Evolutionary conservation across 2,797 vertebrate species (phyloP), one percentile per base, ranked within the genome.

Genomic region (Diglossa cyanea): DNA sequence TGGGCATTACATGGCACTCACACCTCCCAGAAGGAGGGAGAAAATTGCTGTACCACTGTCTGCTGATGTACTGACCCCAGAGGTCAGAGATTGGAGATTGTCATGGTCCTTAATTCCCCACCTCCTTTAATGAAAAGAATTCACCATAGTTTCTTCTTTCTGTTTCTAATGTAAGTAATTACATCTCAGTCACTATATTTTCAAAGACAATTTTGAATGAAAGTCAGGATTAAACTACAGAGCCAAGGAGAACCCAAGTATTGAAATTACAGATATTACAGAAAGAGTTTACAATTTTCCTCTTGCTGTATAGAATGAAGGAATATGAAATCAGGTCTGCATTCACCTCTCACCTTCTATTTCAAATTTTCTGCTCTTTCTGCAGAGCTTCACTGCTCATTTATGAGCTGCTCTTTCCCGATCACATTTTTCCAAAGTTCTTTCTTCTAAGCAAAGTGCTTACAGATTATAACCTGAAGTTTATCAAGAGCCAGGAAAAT

Each of bases 401-500:
- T 65, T 60, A 72, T 50, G 58, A 76, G 48, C 55, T 0, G 1
- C 39, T 87, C 21, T 68, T 77, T 83, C 72, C 90, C 33, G 82
- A 75, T 90, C 61, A n/a, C 53, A 30, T 82, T 92, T 94, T 93
- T 24, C 75, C 57, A 30, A 14, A 71, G 53, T 83, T 86, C 81
- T 77, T 91, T 94, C 68, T 93, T 93, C 78, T 44, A 30, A 58
- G 61, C 61, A 72, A 62, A 88, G 72, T 0, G 0, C 80, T 86
- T 68, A 37, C 30, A 65, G 90, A 54, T 91, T 89, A 55, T 83
- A 61, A 77, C 10, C 39, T 50, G 35, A 23, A 44, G 39, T n/a
- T 94, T 91, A 88, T 93, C 65, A 78, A 54, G 94, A 90, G 68
- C 75, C 61, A 80, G 62, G 90, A 83, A 91, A 88, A 80, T 68